These are phyloP conservation scores for Brachypodius melanocephalos DNA, from an alignment of 2,113 vertebrate species.

Conservation along the genomic window DNA sequence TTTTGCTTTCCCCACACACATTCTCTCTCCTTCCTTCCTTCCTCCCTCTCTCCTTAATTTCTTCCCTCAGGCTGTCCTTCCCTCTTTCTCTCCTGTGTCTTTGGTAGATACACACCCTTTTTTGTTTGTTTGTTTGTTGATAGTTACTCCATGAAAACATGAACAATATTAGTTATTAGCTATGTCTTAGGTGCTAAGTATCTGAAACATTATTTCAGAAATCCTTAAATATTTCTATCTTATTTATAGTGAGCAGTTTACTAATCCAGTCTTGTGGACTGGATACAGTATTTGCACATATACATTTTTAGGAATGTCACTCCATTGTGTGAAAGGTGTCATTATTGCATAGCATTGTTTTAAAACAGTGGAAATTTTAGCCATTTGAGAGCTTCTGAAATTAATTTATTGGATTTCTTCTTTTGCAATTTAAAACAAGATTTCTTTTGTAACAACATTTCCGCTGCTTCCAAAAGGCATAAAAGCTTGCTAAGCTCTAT, in stretches of 20 bases:
- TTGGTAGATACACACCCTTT: not conserved
- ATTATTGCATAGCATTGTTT: not conserved
- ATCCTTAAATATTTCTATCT: not conserved
- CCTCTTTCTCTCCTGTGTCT: not conserved
- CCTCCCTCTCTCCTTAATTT: not conserved
- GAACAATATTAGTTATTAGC: not conserved
- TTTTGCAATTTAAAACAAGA: not conserved
- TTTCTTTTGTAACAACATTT: not conserved
- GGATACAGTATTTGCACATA: not conserved
- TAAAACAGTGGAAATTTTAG: not conserved
- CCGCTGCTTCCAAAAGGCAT: not conserved
- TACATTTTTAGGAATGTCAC: not conserved
- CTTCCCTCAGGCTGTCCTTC: not conserved
- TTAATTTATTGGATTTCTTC: not conserved
- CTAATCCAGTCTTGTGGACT: not conserved
- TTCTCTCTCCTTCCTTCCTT: not conserved
- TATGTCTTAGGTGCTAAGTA: not conserved
- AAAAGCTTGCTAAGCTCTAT: not conserved
- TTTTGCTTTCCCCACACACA: not conserved
- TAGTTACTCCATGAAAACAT: not conserved
- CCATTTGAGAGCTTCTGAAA: not conserved
- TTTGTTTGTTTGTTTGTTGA: not conserved
- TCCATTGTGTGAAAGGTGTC: not conserved
- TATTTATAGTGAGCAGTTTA: not conserved
- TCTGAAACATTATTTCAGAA: not conserved